Evolutionary conservation across 2,888 invertebrate species (phyloP).

Genomic region (Eupithecia inturbata): DNA sequence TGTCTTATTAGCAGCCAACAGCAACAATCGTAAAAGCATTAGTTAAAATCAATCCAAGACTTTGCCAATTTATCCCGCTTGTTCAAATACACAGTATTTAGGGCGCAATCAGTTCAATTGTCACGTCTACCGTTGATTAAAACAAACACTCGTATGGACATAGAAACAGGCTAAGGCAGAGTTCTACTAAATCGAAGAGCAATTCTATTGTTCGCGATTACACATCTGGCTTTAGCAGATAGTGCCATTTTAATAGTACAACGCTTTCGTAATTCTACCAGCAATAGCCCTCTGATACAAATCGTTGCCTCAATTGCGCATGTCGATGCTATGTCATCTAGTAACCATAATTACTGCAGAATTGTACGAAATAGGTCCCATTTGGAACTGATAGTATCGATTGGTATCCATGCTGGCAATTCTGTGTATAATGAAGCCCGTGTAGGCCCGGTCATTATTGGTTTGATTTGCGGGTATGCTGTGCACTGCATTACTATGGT

Average conservation of each 20-base stretch:
- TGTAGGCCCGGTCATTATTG: conserved; percentile 45
- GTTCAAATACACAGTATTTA: conserved; percentile 14
- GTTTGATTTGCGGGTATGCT: conserved; percentile 34
- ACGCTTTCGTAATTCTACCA: conserved; percentile 27
- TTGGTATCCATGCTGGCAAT: conserved; percentile 41
- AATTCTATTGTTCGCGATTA: conserved; percentile 19
- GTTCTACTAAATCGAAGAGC: conserved; percentile 5
- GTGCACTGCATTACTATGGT: conserved; percentile 48
- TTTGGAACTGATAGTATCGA: conserved; percentile 39
- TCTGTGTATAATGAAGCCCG: conserved; percentile 51
- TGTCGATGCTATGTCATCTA: conserved; percentile 38
- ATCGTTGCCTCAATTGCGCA: conserved; percentile 34
- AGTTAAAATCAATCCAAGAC: conserved; percentile 11
- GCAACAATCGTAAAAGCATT: conserved; percentile 24
- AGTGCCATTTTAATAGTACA: conserved; percentile 12
- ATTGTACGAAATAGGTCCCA: conserved; percentile 37
- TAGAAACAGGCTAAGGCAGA: conserved; percentile 6
- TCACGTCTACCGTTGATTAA: conserved; percentile 2
- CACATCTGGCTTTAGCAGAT: conserved; percentile 17
- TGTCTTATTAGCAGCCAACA: background rate
- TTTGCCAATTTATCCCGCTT: conserved; percentile 18
- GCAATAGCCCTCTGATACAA: conserved; percentile 35
- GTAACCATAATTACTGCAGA: conserved; percentile 40
- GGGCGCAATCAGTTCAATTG: conserved; percentile 20
- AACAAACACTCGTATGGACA: conserved; percentile 7